phyloP scores from a whole-genome alignment of 2,888 invertebrate species.

The Rhamphomyia laevipes region DNA sequence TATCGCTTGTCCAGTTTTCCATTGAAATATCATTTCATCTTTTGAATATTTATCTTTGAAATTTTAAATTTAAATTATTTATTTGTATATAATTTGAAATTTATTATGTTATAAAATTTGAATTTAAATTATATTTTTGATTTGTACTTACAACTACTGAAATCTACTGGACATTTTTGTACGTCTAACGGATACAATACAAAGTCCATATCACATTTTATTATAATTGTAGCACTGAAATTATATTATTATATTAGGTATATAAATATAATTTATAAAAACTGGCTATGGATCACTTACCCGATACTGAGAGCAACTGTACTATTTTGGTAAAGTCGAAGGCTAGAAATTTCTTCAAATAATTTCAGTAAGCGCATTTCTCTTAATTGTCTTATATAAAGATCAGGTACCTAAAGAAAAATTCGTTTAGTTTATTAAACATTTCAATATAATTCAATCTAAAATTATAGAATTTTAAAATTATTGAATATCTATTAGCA shows the following conservation, averaged over 20 bases:
- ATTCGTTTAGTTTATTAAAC: too few relatives aligned
- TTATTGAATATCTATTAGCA: too few relatives aligned
- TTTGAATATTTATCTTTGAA: constrained; percentile 48
- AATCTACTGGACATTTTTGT: constrained; percentile 51
- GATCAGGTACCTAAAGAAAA: constrained; percentile 47
- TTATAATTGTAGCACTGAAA: constrained; percentile 48
- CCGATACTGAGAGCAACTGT: constrained; percentile 53
- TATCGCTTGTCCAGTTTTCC: constrained; percentile 45
- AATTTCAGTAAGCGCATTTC: constrained; percentile 49
- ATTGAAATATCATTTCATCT: constrained; percentile 48
- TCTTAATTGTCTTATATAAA: constrained; percentile 51
- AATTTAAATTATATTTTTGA: too few relatives aligned
- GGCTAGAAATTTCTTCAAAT: constrained; percentile 50
- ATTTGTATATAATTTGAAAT: background rate
- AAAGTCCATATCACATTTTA: constrained; percentile 55
- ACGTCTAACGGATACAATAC: constrained; percentile 51
- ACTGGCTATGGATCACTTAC: constrained; percentile 39
- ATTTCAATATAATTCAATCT: too few relatives aligned
- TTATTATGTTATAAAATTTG: background rate
- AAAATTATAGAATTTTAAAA: too few relatives aligned
- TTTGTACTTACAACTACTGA: constrained; percentile 49
- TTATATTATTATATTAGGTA: background rate
- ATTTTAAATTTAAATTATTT: background rate
- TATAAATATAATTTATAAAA: constrained; percentile 3
- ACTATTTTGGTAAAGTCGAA: constrained; percentile 48